These are phyloP conservation scores for Crenuchus spilurus DNA, from an alignment of 2,797 vertebrate species.

Conservation along the genomic window DNA sequence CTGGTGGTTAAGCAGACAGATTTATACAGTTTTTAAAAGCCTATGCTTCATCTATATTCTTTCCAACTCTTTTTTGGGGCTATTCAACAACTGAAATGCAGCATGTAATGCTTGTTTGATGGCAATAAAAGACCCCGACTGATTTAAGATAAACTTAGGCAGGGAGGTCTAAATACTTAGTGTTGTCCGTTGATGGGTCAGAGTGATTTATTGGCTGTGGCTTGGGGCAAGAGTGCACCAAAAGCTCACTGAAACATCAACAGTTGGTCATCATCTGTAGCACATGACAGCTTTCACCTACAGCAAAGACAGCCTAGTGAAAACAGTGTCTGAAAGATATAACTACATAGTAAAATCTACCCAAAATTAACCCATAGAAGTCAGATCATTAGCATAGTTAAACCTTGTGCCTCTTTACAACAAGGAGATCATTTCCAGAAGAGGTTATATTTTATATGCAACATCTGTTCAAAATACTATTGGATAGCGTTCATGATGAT, in stretches of 20 bases:
- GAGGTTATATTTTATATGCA: no score
- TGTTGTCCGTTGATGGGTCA: not conserved
- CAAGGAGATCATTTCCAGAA: no score
- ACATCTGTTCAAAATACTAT: no score
- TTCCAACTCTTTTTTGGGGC: not conserved
- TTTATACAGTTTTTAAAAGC: no score
- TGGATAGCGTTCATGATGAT: no score
- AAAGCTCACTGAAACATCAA: constrained; percentile 15
- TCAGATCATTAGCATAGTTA: no score
- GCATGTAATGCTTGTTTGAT: not conserved
- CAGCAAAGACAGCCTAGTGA: not conserved
- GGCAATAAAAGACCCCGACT: constrained; percentile 1
- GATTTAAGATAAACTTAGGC: not conserved
- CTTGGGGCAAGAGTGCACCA: constrained; percentile 15
- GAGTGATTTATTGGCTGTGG: constrained; percentile 33
- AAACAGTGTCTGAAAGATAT: not conserved
- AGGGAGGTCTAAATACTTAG: constrained; percentile 4
- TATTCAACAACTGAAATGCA: not conserved
- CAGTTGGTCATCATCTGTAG: constrained; percentile 2
- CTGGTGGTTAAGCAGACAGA: not conserved
- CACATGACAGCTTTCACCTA: not conserved
- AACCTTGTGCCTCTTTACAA: no score
- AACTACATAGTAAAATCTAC: not conserved
- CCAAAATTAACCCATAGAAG: not conserved
- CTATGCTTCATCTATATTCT: no score